Percentiles rank a stretch among this genome's conserved stretches.
Conservation (phyloP, 2,797 vertebrate species). For the Phoxinus dragarum region DNA sequence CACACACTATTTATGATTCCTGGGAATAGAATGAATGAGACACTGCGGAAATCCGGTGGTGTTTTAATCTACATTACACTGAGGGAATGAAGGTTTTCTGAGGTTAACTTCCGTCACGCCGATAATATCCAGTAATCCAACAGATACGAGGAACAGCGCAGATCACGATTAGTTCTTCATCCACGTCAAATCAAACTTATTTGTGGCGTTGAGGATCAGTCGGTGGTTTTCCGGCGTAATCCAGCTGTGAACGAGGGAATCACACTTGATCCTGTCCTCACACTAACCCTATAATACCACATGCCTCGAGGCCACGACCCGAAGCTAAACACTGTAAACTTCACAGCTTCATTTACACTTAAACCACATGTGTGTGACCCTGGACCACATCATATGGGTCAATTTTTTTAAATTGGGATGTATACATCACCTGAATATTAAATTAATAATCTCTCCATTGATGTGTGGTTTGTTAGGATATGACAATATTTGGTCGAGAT, state of each 20-base stretch:
- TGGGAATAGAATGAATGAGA: background rate
- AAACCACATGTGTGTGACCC: too few species aligned
- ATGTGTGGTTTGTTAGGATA: too few species aligned
- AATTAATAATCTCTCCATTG: too few species aligned
- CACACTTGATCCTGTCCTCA: background rate
- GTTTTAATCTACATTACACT: background rate
- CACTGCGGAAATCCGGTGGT: background rate
- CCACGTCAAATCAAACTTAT: slow-evolving; percentile 21
- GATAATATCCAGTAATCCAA: slow-evolving; percentile 27
- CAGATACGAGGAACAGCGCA: background rate
- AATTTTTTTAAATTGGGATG: too few species aligned
- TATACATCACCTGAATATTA: too few species aligned
- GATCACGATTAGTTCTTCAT: slow-evolving; percentile 10
- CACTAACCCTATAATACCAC: background rate
- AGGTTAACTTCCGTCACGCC: background rate
- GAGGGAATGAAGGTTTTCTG: background rate
- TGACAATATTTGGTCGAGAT: too few species aligned
- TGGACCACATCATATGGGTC: too few species aligned
- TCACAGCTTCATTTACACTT: too few species aligned
- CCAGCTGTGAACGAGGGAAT: slow-evolving; percentile 16
- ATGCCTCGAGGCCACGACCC: background rate
- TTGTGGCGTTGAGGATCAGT: slow-evolving; percentile 16
- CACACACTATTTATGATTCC: background rate
- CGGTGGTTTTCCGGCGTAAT: background rate
- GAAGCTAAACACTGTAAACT: too few species aligned